phyloP scores from a whole-genome alignment of 2,797 vertebrate genomes.

The Nyctalus aviator region DNA sequence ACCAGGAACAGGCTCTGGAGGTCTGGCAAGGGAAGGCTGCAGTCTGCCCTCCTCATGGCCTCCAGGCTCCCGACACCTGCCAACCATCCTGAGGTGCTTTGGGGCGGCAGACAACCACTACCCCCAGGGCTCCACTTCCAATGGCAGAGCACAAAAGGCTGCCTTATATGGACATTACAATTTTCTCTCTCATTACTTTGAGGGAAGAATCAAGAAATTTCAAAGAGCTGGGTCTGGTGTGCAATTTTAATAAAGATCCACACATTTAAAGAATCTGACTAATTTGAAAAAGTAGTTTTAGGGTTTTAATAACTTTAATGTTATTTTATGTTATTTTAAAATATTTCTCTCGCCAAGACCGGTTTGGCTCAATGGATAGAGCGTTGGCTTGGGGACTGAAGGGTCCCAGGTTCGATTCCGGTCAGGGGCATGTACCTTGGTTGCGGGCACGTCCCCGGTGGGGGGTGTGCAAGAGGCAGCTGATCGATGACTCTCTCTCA shows the following conservation, averaged over 20 bases:
- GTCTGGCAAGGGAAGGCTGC: not conserved
- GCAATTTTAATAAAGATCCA: conserved; percentile 3
- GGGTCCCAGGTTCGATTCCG: no score
- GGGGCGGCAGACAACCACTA: not conserved
- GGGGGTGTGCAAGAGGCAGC: no score
- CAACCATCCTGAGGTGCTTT: not conserved
- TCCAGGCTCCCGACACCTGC: not conserved
- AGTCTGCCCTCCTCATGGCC: not conserved
- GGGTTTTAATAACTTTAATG: not conserved
- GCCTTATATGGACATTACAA: not conserved
- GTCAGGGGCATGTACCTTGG: no score
- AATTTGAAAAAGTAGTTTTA: not conserved
- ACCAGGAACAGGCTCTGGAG: not conserved
- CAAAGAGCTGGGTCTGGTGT: not conserved
- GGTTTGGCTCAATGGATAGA: no score
- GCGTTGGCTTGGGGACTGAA: no score
- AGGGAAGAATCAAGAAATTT: not conserved
- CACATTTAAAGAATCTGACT: conserved; percentile 9
- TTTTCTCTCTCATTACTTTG: not conserved
- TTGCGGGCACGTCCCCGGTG: no score
- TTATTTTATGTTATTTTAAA: not conserved
- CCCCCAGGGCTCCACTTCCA: not conserved
- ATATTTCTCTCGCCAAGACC: conserved; percentile 11
- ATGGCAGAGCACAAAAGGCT: not conserved
- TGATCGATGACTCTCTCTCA: no score